Conservation (phyloP, 2,113 vertebrate species). For the Cryptotis parvus region DNA sequence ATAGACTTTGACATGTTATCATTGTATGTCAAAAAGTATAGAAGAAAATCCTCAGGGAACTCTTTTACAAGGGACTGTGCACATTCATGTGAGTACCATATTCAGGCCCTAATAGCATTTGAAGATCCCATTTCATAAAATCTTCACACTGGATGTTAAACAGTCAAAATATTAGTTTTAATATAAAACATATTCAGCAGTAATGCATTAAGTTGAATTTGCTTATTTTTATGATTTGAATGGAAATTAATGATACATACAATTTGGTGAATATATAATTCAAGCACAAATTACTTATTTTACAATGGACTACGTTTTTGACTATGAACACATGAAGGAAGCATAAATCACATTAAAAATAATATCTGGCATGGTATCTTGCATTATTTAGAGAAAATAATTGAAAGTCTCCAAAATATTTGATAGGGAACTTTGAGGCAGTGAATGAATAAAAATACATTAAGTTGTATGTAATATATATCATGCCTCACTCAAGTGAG, state of each 20-base stretch:
- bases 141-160: not conserved
- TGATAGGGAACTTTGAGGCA: too few relatives aligned
- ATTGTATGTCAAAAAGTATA: not conserved
- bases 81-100: not conserved
- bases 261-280: too few relatives aligned
- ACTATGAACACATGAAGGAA: not conserved
- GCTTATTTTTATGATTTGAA: not conserved
- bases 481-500: too few relatives aligned
- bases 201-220: not conserved
- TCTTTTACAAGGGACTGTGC: not conserved
- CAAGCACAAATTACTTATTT: too few relatives aligned
- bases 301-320: too few relatives aligned
- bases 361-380: not conserved
- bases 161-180: not conserved
- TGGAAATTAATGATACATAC: too few relatives aligned
- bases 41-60: not conserved
- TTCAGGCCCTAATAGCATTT: not conserved
- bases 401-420: too few relatives aligned
- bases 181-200: too few relatives aligned
- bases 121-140: not conserved
- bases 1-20: not conserved
- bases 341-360: not conserved
- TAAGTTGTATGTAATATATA: too few relatives aligned
- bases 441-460: too few relatives aligned
- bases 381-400: not conserved